phyloP scores from a whole-genome alignment of 2,888 invertebrate genomes.

The Clunio marinus region DNA sequence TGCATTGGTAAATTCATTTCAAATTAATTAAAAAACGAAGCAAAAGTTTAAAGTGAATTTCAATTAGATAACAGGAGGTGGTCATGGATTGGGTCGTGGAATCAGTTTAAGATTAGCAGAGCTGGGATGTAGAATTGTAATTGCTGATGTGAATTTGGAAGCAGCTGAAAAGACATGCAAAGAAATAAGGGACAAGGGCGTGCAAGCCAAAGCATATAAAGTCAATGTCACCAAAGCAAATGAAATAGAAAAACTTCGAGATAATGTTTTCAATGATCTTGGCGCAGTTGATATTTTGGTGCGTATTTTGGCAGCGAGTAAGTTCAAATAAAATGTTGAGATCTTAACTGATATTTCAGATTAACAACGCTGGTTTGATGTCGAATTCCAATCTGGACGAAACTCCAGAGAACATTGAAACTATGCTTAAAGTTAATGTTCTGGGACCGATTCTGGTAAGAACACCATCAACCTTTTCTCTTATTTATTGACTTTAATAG shows the following conservation, averaged over 20 bases:
- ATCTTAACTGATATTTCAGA: no score
- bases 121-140: slow-evolving; percentile 40
- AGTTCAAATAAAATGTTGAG: no score
- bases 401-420: slow-evolving; percentile 4
- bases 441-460: slow-evolving; percentile 10
- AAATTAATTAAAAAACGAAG: no score
- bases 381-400: slow-evolving; percentile 1
- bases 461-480: no score
- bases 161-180: slow-evolving; percentile 29
- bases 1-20: slow-evolving; percentile 23
- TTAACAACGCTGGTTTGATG: slow-evolving; percentile 33
- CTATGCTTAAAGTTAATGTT: slow-evolving; percentile 13
- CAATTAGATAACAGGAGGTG: slow-evolving; percentile 44
- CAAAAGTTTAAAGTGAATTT: no score
- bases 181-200: slow-evolving; percentile 36
- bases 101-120: slow-evolving; percentile 42
- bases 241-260: not conserved
- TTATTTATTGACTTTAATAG: no score
- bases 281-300: slow-evolving; percentile 28
- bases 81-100: slow-evolving; percentile 44
- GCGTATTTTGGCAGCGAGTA: no score
- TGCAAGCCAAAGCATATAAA: not conserved
- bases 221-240: slow-evolving; percentile 18
- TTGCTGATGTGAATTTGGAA: slow-evolving; percentile 34
- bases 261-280: not conserved